These are phyloP conservation scores for Mechanitis messenoides DNA, from an alignment of 2,888 invertebrate species.

Conservation along the genomic window DNA sequence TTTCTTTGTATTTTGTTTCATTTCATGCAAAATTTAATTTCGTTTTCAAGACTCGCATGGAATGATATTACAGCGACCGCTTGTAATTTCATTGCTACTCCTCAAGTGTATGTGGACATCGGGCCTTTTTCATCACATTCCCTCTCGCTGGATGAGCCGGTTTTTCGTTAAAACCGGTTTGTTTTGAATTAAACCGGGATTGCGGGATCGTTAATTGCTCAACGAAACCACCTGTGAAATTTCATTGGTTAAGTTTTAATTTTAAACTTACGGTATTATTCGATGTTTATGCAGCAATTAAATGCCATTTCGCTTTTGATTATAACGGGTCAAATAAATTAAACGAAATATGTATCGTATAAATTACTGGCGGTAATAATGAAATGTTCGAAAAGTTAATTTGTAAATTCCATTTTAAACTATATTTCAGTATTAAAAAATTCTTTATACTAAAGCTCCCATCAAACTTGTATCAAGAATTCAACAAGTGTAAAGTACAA, in stretches of 20 bases:
- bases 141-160: constrained; percentile 65
- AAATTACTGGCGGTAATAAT: constrained; percentile 4
- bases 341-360: constrained; percentile 5
- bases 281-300: constrained; percentile 40
- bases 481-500: constrained; percentile 25
- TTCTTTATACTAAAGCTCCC: too few relatives aligned
- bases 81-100: constrained; percentile 69
- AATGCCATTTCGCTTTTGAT: constrained; percentile 24
- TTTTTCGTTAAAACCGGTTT: constrained; percentile 67
- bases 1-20: constrained; percentile 76
- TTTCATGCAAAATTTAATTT: constrained; percentile 77
- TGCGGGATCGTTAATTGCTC: constrained; percentile 70
- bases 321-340: constrained; percentile 12
- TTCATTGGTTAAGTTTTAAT: constrained; percentile 55
- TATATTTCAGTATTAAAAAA: too few relatives aligned
- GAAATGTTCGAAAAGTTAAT: constrained; percentile 5
- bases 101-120: constrained; percentile 75
- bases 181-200: constrained; percentile 71
- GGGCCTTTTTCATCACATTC: constrained; percentile 74
- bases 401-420: not conserved
- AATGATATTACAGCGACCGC: constrained; percentile 73
- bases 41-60: constrained; percentile 75
- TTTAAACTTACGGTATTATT: constrained; percentile 45
- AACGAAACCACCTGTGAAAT: constrained; percentile 60
- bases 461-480: not conserved